Conservation (phyloP, 1,140 invertebrate species). For the Sycophila sp. region DNA sequence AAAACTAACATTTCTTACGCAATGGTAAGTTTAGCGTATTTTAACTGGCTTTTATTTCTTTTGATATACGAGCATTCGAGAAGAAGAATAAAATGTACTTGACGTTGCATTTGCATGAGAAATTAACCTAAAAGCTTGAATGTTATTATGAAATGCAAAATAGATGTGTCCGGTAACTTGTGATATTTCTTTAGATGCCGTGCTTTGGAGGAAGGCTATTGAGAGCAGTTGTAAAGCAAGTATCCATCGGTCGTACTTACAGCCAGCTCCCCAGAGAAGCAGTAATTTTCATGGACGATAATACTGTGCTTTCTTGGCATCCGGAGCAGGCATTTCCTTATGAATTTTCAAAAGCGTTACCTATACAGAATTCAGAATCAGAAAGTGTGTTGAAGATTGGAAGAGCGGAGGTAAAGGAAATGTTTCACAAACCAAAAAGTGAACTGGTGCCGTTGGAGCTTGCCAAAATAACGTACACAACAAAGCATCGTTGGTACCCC, state of each 20-base stretch:
- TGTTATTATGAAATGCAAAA: too few species aligned
- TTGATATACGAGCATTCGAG: too few species aligned
- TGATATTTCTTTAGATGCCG: too few species aligned
- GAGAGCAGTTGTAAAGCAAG: background rate
- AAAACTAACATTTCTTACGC: too few species aligned
- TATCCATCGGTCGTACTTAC: conserved; percentile 20
- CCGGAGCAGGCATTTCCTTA: conserved; percentile 85
- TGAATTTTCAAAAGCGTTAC: conserved; percentile 81
- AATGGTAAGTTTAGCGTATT: too few species aligned
- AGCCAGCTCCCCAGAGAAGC: conserved; percentile 59
- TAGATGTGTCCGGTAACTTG: too few species aligned
- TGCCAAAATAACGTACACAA: conserved; percentile 79
- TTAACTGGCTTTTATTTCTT: too few species aligned
- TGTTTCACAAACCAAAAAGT: conserved; percentile 74
- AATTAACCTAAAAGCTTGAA: too few species aligned
- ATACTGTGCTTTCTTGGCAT: conserved; percentile 87
- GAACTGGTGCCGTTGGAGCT: conserved; percentile 74
- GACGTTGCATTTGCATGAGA: too few species aligned
- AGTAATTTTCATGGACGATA: conserved; percentile 76
- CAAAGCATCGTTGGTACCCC: conserved; percentile 84
- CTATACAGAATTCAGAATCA: conserved; percentile 56
- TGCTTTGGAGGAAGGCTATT: conserved; percentile 21
- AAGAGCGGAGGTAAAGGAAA: conserved; percentile 70
- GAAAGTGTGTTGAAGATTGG: conserved; percentile 73
- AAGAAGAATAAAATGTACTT: too few species aligned